Evolutionary conservation across 2,797 vertebrate genomes (phyloP), one percentile per base, ranked within the genome.

Genomic region (Gastrophryne carolinensis): DNA sequence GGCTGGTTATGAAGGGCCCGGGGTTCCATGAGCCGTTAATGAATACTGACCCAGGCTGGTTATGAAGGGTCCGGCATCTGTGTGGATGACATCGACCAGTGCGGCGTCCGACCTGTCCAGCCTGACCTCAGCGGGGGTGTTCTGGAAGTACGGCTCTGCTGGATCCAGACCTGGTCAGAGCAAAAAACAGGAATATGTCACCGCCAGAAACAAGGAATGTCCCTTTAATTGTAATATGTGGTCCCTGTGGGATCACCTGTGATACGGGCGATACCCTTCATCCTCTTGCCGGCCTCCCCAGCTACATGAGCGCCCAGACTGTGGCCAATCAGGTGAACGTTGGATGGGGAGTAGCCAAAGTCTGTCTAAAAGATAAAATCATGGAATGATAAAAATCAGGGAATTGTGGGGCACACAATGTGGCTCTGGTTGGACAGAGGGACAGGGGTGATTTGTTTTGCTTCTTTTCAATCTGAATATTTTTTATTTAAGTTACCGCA

Each of bases 81-180:
- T 94, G 83, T 98, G 96, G 77, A 98, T 96, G 79, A 94, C 47
- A 0, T 96, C 95, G 0, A 98, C 95, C 67, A 97, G 94, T 0
- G 52, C 9, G 19, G 94, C 93, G 0, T 98, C 92, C 0, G 83
- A 87, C 71, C 82, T 80, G 72, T 97, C 94, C 19, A 97, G 83
- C n/a, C 83, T 84, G 10, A 96, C 88, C 13, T 87, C 79, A 19
- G 0, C 24, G 2, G 90, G 73, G 10, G 92, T 89, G 39, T 77
- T 84, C 81, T 93, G 83, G 50, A 97, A 97, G 80, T 91, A 96
- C 0, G 94, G 93, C 64, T 94, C 91, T 29, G 87, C 73, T 0
- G 94, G 95, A 80, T 96, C 94, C 44, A 97, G 73, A 44, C 91
- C 92, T 92, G 44, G 3, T 3, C n/a, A 2, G 7, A 47, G 3